Base-by-base conservation (phyloP, 2,113 vertebrate species). In the Hydropotes inermis region DNA sequence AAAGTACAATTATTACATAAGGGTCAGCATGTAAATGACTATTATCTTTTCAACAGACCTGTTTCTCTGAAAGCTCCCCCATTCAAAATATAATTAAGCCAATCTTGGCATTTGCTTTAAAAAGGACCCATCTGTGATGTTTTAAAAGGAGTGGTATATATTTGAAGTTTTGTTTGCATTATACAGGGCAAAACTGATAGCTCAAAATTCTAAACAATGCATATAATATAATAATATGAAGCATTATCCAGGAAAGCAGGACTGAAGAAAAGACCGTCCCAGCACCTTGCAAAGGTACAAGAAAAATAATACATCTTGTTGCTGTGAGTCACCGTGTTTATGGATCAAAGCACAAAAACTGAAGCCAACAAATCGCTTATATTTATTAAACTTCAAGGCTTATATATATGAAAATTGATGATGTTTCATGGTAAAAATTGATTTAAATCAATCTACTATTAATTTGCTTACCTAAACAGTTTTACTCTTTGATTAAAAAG, bases 401-500 rank as follows among this genome's bases (percentile, higher is more conserved):
- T 87, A 45, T 89, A 28, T 67, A 85, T 27, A 87, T 93, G 36
- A 94, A 98, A 97, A 87, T 45, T 93, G 83, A 84, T 96, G 23
- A 67, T 89, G 57, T 67, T 86, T 82, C 76, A 92, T 54, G 95
- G 81, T 50, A 97, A 96, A 96, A 94, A 93, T 39, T 94, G 55
- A 95, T 58, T 95, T 55, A 86, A 93, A 85, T 58, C 25, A 89
- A 67, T 19, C 39, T 36, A 3, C 64, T 79, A 97, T n/a, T 89
- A 95, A 96, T 87, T 54, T 84, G 3, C 91, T 97, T 91, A 86
- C 11, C 78, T 92, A 87, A 74, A 74, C 21, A 83, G 14, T 70
- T 97, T 94, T 9, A 86, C 43, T 89, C 87, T 96, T 90, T 95
- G 50, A 87, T 78, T 97, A 76, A 96, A 94, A 52, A 97, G 14